phyloP scores from a whole-genome alignment of 2,113 vertebrate genomes.

The Nyctereutes procyonoides region DNA sequence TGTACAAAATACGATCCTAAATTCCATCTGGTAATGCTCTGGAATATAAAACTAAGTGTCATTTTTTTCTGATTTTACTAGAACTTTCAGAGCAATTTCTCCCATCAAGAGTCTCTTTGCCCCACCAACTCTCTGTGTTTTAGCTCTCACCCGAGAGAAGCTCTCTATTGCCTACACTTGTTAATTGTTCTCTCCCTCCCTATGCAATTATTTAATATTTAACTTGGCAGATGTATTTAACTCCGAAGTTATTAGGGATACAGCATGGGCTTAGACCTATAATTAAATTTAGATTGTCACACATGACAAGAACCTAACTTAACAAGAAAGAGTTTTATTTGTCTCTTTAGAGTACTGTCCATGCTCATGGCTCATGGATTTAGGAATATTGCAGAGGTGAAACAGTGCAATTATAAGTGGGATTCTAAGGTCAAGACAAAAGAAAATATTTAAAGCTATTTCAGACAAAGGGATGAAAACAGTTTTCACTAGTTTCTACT shows the following conservation, averaged over 20 bases:
- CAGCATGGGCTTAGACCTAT: background rate
- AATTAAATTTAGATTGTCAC: slow-evolving; percentile 14
- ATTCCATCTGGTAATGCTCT: background rate
- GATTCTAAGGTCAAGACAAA: slow-evolving; percentile 25
- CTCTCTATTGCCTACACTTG: background rate
- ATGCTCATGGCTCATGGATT: background rate
- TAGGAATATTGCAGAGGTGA: background rate
- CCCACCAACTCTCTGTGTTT: background rate
- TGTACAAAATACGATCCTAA: background rate
- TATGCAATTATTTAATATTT: slow-evolving; percentile 61
- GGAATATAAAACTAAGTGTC: background rate
- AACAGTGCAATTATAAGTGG: background rate
- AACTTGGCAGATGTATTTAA: slow-evolving; percentile 12
- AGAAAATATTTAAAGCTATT: slow-evolving; percentile 3
- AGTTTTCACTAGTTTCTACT: background rate
- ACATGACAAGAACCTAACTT: background rate
- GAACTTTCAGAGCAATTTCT: background rate
- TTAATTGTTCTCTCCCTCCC: slow-evolving; percentile 1
- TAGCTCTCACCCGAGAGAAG: slow-evolving; percentile 18
- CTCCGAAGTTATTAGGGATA: slow-evolving; percentile 34
- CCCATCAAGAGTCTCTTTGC: background rate
- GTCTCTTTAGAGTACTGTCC: background rate
- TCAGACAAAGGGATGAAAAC: background rate
- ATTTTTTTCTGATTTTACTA: background rate
- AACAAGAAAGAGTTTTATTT: background rate